Percentiles rank a stretch among this genome's conserved stretches.
These are phyloP conservation scores for Sesamia inferens DNA, from an alignment of 2,888 invertebrate genomes.

Conservation along the genomic window DNA sequence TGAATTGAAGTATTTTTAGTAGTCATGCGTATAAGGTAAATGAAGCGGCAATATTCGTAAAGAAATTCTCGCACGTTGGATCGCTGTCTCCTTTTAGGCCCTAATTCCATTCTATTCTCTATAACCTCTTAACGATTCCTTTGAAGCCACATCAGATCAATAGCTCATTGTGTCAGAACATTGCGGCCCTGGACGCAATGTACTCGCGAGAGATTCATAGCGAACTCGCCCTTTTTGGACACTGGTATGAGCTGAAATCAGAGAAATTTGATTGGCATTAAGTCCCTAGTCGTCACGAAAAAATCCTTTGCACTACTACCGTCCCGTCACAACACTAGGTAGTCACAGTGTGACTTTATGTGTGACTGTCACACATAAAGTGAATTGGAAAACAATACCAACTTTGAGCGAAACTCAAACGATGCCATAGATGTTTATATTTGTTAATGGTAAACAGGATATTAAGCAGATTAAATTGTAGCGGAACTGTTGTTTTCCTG, in stretches of 20 bases:
- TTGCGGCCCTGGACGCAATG: too few relatives aligned
- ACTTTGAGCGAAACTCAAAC: conserved; percentile 21
- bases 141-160: too few relatives aligned
- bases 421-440: conserved; percentile 20
- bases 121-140: too few relatives aligned
- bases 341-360: too few relatives aligned
- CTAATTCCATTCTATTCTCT: too few relatives aligned
- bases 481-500: conserved; percentile 6
- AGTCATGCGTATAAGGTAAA: too few relatives aligned
- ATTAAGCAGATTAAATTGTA: conserved; percentile 12
- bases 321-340: not conserved
- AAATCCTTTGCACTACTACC: not conserved
- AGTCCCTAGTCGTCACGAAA: not conserved
- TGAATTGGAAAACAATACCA: conserved; percentile 22
- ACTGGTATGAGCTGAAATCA: not conserved
- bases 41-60: too few relatives aligned
- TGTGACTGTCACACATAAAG: not conserved
- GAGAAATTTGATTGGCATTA: too few relatives aligned
- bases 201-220: not conserved
- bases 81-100: too few relatives aligned
- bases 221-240: not conserved
- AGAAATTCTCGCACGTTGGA: too few relatives aligned
- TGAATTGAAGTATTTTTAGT: too few relatives aligned
- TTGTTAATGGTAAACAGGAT: conserved; percentile 28
- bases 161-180: too few relatives aligned